Base-by-base conservation (phyloP, 2,113 vertebrate species). In the Saguinus imperator region DNA sequence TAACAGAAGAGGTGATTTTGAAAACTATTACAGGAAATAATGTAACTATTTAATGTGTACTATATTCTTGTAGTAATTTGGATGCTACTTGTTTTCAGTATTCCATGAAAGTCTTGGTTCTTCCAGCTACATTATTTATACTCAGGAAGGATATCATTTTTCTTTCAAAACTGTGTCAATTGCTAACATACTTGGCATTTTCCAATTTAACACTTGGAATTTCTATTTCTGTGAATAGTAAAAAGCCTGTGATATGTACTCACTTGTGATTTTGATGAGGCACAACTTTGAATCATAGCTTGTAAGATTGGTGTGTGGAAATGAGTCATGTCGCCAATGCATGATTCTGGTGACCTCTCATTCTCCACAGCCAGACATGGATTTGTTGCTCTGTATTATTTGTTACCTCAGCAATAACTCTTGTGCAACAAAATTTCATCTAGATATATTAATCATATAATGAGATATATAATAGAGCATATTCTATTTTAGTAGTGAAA, bases 171-270 rank as follows among this genome's bases (percentile, higher is more conserved):
- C 35, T 35, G 29, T 90, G 52, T 93, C 68, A 87, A 52, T 89
- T 86, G 50, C 35, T 94, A 79, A 87, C 58, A 91, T 80, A 77
- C 37, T 96, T 95, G 48, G n/a, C 73, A 72, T 52, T 95, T 37
- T 18, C 25, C 45, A 95, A 18, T 43, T 91, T 83, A 57, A 68
- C 55, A 93, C 81, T 92, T 57, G 21, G 75, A 35, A 6, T 43
- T 97, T 70, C 90, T 90, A 76, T 95, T 85, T 25, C 27, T 76
- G 45, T 72, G 43, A 73, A 8, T n/a, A 48, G 13, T 76, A 48
- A 70, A 58, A 79, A n/a, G 21, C 43, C n/a, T 92, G 45, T 40
- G 29, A 52, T 58, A 61, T 17, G 23, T 48, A 83, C 50, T 85
- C 29, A 58, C 23, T 76, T 68, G 37, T 83, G 40, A 92, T 92